A percentile compares a stretch with the other conserved stretches of the same genome.
phyloP scores from a whole-genome alignment of 2,113 vertebrate genomes.

The Rousettus leschenaultii region DNA sequence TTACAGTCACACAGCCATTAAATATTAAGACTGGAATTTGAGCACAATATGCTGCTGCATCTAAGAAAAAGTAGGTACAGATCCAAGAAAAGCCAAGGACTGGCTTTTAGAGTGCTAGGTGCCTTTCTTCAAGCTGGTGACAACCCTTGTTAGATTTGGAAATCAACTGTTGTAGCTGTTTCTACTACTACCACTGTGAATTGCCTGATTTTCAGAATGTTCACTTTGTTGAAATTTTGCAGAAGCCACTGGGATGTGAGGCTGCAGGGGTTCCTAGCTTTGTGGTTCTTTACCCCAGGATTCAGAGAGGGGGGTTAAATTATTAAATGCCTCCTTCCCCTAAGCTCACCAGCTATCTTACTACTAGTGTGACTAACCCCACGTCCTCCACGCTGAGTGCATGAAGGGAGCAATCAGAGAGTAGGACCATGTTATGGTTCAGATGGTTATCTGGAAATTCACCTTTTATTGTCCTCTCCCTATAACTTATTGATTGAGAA shows the following conservation, averaged over 20 bases:
- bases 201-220: not conserved
- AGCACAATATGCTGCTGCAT: not conserved
- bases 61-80: not conserved
- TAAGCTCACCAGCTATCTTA: not conserved
- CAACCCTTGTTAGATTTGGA: not conserved
- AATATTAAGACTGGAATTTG: not conserved
- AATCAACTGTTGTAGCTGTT: not conserved
- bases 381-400: not conserved
- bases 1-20: not conserved
- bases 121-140: not conserved
- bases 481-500: not conserved
- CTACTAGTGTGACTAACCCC: not conserved
- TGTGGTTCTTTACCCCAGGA: not conserved
- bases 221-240: not conserved
- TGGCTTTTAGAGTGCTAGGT: not conserved
- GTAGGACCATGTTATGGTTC: not conserved
- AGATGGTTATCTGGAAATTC: not conserved
- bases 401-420: too few relatives aligned
- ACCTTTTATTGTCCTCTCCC: not conserved
- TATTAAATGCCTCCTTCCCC: not conserved
- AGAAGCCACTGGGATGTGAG: not conserved
- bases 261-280: not conserved
- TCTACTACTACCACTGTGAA: not conserved
- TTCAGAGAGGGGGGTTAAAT: not conserved
- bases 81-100: not conserved